These are phyloP conservation scores for Amorpha juglandis DNA, from an alignment of 2,888 invertebrate species.

Conservation along the genomic window DNA sequence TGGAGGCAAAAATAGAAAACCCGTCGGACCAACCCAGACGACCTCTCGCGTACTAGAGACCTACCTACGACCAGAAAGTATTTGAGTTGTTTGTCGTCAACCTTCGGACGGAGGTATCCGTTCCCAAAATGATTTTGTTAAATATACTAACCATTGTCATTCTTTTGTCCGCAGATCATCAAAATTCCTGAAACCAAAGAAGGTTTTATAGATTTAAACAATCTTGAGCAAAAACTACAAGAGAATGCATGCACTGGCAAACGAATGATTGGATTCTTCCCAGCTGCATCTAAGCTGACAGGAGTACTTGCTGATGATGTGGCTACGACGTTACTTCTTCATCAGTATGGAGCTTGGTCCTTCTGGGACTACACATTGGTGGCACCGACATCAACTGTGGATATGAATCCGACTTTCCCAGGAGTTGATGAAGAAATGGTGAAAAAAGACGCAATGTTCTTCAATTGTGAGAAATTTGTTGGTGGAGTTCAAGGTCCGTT, in stretches of 20 bases:
- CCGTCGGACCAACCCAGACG: too few species aligned
- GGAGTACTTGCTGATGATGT: slow-evolving; percentile 94
- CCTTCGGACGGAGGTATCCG: too few species aligned
- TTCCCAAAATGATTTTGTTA: not conserved
- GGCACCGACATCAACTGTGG: slow-evolving; percentile 90
- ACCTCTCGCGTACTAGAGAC: too few species aligned
- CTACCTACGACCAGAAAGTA: too few species aligned
- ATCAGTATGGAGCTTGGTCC: slow-evolving; percentile 91
- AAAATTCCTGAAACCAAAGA: slow-evolving; percentile 91
- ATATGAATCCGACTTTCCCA: slow-evolving; percentile 91
- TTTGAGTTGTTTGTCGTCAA: too few species aligned
- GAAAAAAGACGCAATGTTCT: slow-evolving; percentile 94
- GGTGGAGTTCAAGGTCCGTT: slow-evolving; percentile 95
- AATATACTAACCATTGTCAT: not conserved
- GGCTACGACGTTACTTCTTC: slow-evolving; percentile 90
- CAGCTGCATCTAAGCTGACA: slow-evolving; percentile 94
- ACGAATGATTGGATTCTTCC: slow-evolving; percentile 92
- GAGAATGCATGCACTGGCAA: slow-evolving; percentile 85
- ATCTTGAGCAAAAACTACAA: slow-evolving; percentile 88
- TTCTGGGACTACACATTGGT: slow-evolving; percentile 96
- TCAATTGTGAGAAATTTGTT: slow-evolving; percentile 95
- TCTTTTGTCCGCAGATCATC: slow-evolving; percentile 85
- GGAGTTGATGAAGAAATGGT: slow-evolving; percentile 89
- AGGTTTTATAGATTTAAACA: slow-evolving; percentile 91
- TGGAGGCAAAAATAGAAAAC: too few species aligned